phyloP scores from a whole-genome alignment of 2,113 vertebrate genomes.

The Seriola dumerili region DNA sequence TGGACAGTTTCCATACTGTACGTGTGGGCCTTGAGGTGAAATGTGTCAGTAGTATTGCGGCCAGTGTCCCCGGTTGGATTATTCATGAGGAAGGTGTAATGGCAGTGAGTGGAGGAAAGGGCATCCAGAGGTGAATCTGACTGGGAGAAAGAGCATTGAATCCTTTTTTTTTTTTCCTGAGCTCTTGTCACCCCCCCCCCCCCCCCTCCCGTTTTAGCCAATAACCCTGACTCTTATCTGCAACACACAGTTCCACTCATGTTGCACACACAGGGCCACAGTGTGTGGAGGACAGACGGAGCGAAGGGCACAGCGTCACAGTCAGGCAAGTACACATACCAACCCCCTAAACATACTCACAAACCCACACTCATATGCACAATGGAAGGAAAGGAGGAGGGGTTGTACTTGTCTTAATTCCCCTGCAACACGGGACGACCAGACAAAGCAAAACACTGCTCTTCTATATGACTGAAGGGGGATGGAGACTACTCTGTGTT shows the following conservation, averaged over 20 bases:
- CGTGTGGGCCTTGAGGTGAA: slow-evolving; percentile 5
- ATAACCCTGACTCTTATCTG: slow-evolving; percentile 72
- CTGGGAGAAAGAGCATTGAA: slow-evolving; percentile 41
- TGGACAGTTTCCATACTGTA: slow-evolving; percentile 14
- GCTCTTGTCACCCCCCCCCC: slow-evolving; percentile 15
- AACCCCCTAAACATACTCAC: slow-evolving; percentile 23
- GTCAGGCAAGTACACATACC: slow-evolving; percentile 38
- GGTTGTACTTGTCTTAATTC: slow-evolving; percentile 56
- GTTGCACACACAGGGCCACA: slow-evolving; percentile 60
- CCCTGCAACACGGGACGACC: slow-evolving; percentile 48
- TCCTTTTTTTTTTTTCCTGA: slow-evolving; percentile 30
- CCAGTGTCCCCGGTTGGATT: slow-evolving; percentile 63
- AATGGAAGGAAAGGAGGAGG: slow-evolving; percentile 45
- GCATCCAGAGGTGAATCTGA: slow-evolving; percentile 77
- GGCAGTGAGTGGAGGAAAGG: slow-evolving; percentile 69
- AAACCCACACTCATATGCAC: slow-evolving; percentile 35
- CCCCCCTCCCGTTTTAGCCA: slow-evolving; percentile 6
- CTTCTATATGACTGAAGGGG: slow-evolving; percentile 19
- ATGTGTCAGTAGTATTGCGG: slow-evolving; percentile 48
- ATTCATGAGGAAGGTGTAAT: slow-evolving; percentile 77
- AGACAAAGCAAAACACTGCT: slow-evolving; percentile 47
- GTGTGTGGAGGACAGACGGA: slow-evolving; percentile 66
- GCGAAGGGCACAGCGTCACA: slow-evolving; percentile 61
- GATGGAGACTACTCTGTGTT: slow-evolving; percentile 7
- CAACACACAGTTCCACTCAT: slow-evolving; percentile 70